phyloP scores from a whole-genome alignment of 2,113 vertebrate genomes.

The Murina feae region DNA sequence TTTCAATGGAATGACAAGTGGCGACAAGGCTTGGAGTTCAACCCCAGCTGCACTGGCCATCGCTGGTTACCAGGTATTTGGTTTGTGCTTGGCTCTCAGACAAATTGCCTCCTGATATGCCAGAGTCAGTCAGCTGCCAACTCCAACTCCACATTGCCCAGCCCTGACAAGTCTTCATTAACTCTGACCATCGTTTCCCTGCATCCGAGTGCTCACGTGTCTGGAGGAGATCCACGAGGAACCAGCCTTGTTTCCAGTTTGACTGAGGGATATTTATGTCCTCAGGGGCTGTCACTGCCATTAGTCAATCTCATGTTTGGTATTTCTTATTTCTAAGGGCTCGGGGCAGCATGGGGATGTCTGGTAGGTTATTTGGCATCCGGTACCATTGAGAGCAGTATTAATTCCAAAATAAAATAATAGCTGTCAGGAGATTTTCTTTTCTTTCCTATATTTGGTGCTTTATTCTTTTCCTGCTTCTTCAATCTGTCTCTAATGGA shows the following conservation, averaged over 20 bases:
- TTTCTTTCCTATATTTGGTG: conserved; percentile 40
- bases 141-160: neutral
- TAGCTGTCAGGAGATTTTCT: conserved; percentile 63
- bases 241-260: conserved; percentile 40
- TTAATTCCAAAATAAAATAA: conserved; percentile 63
- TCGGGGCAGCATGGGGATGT: conserved; percentile 53
- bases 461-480: conserved; percentile 58
- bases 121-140: neutral
- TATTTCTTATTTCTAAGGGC: conserved; percentile 61
- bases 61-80: conserved; percentile 26
- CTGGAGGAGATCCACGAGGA: conserved; percentile 35
- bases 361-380: conserved; percentile 67
- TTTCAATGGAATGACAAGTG: conserved; percentile 20
- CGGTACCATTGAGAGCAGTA: conserved; percentile 54
- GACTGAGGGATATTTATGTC: neutral
- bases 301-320: conserved; percentile 58
- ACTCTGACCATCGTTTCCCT: conserved; percentile 31
- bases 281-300: neutral
- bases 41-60: neutral
- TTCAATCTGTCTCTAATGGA: conserved; percentile 54
- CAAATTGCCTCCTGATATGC: neutral
- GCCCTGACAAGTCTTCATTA: conserved; percentile 43
- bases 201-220: conserved; percentile 50
- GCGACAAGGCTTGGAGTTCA: neutral
- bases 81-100: neutral